Evolutionary conservation across 2,113 vertebrate species (phyloP).

Genomic region (Ictidomys tridecemlineatus): DNA sequence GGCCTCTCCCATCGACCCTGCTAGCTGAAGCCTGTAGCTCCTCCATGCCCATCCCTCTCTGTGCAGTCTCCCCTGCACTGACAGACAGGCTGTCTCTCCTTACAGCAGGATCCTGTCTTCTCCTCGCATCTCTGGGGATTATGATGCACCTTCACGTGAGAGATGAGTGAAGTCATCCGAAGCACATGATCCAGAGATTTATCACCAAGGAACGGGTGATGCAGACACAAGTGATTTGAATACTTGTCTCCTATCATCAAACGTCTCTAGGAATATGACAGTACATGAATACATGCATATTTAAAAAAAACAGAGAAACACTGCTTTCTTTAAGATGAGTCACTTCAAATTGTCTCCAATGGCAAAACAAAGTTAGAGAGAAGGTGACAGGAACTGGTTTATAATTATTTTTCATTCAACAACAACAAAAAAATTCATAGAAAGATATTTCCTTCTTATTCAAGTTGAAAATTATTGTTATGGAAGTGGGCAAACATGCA

Average conservation of each 20-base stretch:
- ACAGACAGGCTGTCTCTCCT: neutral
- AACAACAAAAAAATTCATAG: neutral
- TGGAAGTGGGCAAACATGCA: neutral
- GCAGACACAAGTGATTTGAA: neutral
- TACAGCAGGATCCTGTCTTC: neutral
- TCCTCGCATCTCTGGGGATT: neutral
- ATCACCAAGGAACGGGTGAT: neutral
- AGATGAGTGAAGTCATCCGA: neutral
- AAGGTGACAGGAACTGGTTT: neutral
- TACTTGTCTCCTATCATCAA: neutral
- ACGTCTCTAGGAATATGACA: neutral
- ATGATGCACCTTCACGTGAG: accelerated
- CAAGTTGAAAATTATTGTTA: neutral
- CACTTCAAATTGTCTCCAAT: too few relatives aligned
- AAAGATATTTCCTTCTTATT: neutral
- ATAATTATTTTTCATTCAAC: neutral
- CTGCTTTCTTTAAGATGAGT: neutral
- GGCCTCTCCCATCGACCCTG: accelerated
- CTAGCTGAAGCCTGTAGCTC: neutral
- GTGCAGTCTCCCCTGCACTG: too few relatives aligned
- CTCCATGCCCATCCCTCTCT: neutral
- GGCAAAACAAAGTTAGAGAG: neutral
- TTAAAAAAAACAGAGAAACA: neutral
- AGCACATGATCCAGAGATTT: neutral
- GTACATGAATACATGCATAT: neutral